Evolutionary conservation across 2,888 invertebrate genomes (phyloP).

Genomic region (Dryobotodes eremita): DNA sequence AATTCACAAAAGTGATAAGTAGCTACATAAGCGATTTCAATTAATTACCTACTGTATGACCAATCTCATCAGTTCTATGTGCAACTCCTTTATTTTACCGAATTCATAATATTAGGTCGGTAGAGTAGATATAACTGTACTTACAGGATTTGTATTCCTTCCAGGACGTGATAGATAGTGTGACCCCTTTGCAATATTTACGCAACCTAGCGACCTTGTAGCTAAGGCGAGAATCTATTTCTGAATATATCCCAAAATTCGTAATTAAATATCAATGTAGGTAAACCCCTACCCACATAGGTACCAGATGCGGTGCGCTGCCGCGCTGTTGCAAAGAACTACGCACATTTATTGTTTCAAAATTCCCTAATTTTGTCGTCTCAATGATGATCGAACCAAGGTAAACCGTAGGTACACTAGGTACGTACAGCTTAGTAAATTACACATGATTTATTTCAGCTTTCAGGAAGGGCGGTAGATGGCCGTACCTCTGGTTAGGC

Average conservation of each 20-base stretch:
- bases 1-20: neutral
- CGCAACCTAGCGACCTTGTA: neutral
- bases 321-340: neutral
- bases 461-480: conserved; percentile 93
- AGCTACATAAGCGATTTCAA: conserved; percentile 11
- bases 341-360: neutral
- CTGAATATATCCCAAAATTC: neutral
- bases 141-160: no score
- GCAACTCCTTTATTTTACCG: neutral
- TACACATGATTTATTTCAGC: conserved; percentile 79
- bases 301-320: neutral
- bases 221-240: neutral
- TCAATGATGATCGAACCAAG: neutral
- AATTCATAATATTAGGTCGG: neutral
- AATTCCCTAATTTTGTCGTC: neutral
- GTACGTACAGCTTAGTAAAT: neutral
- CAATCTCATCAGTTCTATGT: neutral
- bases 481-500: conserved; percentile 94
- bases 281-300: neutral
- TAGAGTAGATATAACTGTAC: neutral
- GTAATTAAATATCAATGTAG: neutral
- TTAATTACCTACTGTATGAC: neutral
- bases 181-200: neutral
- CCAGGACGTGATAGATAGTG: neutral
- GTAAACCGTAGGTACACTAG: neutral